phyloP scores from a whole-genome alignment of 1,140 invertebrate genomes.

The Drosophila murphyi region DNA sequence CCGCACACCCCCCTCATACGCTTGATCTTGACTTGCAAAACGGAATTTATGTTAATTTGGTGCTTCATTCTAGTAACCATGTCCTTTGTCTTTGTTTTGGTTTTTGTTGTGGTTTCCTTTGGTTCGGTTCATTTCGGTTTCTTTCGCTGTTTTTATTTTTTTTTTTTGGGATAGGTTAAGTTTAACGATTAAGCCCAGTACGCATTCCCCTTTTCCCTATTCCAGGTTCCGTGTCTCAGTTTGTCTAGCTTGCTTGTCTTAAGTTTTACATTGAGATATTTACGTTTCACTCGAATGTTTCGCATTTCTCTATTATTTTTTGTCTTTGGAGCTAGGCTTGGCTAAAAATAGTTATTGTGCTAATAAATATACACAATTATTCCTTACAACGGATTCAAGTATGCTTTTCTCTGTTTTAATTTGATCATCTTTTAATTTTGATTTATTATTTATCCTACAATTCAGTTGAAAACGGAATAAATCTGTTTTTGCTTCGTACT shows the following conservation, averaged over 20 bases:
- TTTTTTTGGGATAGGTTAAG: conserved; percentile 10
- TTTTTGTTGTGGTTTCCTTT: conserved; percentile 22
- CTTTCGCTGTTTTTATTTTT: conserved; percentile 12
- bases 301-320: conserved; percentile 27
- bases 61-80: conserved; percentile 56
- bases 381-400: no score
- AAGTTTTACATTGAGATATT: conserved; percentile 41
- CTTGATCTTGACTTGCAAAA: conserved; percentile 30
- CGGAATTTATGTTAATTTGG: conserved; percentile 80
- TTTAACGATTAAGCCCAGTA: conserved; percentile 2
- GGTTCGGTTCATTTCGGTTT: neutral
- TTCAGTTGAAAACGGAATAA: no score
- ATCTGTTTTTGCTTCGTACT: no score
- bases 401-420: no score
- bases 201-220: neutral
- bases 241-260: neutral
- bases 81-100: conserved; percentile 51
- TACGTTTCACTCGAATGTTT: conserved; percentile 25
- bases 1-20: neutral
- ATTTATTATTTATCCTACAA: no score
- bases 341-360: neutral
- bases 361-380: neutral
- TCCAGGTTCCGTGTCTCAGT: neutral
- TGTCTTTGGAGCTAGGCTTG: neutral
- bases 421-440: no score